phyloP scores from a whole-genome alignment of 2,888 invertebrate species.

The Melanostoma mellinum region DNA sequence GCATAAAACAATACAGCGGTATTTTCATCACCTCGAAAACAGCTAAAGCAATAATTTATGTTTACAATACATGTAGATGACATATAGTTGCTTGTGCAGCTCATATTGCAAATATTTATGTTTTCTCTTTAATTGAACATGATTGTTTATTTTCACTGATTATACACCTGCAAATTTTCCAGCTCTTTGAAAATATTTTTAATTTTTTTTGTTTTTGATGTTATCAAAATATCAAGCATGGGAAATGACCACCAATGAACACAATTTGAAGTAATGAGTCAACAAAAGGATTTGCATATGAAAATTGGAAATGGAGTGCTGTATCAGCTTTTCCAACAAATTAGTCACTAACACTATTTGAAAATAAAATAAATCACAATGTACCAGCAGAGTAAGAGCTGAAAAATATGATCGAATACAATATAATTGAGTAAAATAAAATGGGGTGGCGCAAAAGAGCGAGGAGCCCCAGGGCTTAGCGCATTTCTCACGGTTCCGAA shows the following conservation, averaged over 20 bases:
- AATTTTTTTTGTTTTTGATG: background rate
- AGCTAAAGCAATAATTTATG: slow-evolving; percentile 15
- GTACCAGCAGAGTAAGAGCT: no score
- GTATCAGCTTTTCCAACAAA: no score
- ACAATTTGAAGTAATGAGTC: slow-evolving; percentile 5
- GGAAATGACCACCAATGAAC: background rate
- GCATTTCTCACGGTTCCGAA: no score
- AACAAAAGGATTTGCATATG: background rate
- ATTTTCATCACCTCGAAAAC: slow-evolving; percentile 1
- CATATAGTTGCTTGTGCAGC: background rate
- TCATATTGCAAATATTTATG: background rate
- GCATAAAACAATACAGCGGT: slow-evolving; percentile 16
- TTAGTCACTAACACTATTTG: no score
- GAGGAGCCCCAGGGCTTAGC: no score
- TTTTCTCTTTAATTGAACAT: background rate
- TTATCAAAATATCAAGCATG: background rate
- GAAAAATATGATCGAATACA: no score
- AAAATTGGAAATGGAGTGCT: no score
- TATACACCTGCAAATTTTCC: slow-evolving; percentile 1
- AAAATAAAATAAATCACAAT: no score
- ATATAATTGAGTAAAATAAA: no score
- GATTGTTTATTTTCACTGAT: slow-evolving; percentile 3
- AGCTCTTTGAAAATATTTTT: slow-evolving; percentile 8
- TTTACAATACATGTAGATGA: slow-evolving; percentile 7
- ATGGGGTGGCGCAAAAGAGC: no score